Evolutionary conservation across 2,797 vertebrate species (phyloP).

Genomic region (Fundulus diaphanus): DNA sequence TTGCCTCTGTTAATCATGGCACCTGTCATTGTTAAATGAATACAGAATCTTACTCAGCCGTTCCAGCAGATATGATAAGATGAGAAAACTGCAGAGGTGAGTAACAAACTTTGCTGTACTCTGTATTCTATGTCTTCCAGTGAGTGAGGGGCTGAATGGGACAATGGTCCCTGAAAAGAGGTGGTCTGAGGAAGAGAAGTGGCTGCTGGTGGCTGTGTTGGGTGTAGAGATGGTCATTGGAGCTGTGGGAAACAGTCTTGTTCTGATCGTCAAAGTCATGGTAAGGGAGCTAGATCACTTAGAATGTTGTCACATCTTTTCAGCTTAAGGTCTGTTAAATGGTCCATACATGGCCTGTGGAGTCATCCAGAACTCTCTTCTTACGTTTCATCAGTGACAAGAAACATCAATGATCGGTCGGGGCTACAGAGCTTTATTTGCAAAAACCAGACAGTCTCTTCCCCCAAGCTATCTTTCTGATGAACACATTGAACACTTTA

Average conservation of each 20-base stretch:
- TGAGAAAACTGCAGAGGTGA: not conserved
- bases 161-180: conserved; percentile 35
- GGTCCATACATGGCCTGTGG: not conserved
- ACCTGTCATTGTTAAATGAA: not conserved
- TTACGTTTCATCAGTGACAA: not conserved
- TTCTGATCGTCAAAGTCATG: conserved; percentile 76
- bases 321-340: not conserved
- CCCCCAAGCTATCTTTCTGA: too few relatives aligned
- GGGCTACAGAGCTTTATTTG: too few relatives aligned
- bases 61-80: not conserved
- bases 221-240: conserved; percentile 72
- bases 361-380: not conserved
- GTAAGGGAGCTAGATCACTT: conserved; percentile 2
- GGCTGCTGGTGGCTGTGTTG: conserved; percentile 69
- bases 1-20: not conserved
- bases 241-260: conserved; percentile 72
- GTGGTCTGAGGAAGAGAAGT: conserved; percentile 62
- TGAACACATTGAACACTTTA: too few relatives aligned
- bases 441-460: too few relatives aligned
- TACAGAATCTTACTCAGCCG: not conserved
- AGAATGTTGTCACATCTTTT: not conserved
- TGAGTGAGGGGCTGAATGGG: conserved; percentile 67
- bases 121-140: conserved; percentile 41
- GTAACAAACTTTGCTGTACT: not conserved
- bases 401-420: too few relatives aligned